Base-by-base conservation (phyloP, 2,888 invertebrate species). In the Kuschelorhynchus macadamiae region DNA sequence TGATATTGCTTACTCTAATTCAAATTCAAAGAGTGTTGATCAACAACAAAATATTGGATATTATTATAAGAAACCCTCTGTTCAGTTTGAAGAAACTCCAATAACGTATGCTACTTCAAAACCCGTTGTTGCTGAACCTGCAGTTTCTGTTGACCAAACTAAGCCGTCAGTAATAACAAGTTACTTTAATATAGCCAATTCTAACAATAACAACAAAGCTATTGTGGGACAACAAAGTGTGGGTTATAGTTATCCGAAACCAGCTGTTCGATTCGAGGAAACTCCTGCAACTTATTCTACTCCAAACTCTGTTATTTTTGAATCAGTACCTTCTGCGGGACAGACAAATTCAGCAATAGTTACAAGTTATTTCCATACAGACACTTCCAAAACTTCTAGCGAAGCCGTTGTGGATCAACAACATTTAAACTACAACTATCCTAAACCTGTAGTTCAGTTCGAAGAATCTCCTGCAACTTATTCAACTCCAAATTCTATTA, bases 201-300 rank as follows among this genome's bases (percentile, higher is more conserved):
- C 52, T n/a, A 41, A 36, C 12, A 42, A 57, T 20, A 42, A 68
- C 36, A 36, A 66, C 20, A 32, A 65, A 14, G 36, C 20, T 39
- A 14, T 21, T 1, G 7, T 9, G 5, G 17, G 50, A 20, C 18
- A 61, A 46, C 39, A 36, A 47, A 20, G 33, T 4, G 44, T 33
- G 14, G 82, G 83, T 25, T 83, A 83, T 64, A 75, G 75, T 16
- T 83, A 83, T 67, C 74, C 76, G 0, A 78, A 79, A 69, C 78
- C 80, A 21, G 70, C 55, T 12, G 71, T 76, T 5, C 76, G 78
- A 73, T 85, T 84, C 47, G 82, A 80, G 47, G 83, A 85, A 72
- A 76, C 47, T 42, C 47, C 64, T 5, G 20, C 36, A n/a, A 25
- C 25, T 25, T 25, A 25, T 7, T 25, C 25, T 25, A 25, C 25